Evolutionary conservation across 2,888 invertebrate species (phyloP), one percentile per base, ranked within the genome.

Genomic region (Sminthurinus aureus): DNA sequence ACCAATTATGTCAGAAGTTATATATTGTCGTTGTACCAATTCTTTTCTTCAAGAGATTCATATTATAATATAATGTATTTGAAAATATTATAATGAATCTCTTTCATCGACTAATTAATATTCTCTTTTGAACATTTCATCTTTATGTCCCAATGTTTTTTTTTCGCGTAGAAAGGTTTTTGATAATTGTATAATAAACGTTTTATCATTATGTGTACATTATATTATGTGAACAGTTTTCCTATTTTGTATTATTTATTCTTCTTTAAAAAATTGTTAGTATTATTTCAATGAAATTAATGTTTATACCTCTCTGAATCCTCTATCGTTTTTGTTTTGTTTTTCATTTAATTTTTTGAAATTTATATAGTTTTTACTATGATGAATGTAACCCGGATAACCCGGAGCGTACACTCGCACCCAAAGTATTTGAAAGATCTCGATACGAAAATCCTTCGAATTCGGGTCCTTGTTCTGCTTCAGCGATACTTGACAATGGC

Each of bases 381-480:
- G 71, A 71, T 15, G 22, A 79, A 74, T 87, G 85, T 26, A 88
- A 67, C 20, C 85, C 86, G n/a, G 88, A 88, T 71, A 86, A 85
- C 6, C 38, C 38, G 6, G 38, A 38, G 38, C 79, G 15, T 12
- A 87, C 84, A 9, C 87, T 87, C 20, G 88, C 87, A 69, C 93
- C 93, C 87, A 93, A 91, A 75, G 93, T 93, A 82, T 93, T 93
- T 87, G 93, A 93, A 90, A 93, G 91, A 90, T 93, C 93, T 90
- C 94, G 95, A 91, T 94, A 95, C 88, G 96, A 96, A 92, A 97
- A 97, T 92, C 96, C 94, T 64, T 93, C 92, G 90, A 94, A 94
- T 90, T 94, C 93, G 75, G 93, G 93, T 77, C 90, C 90, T n/a
- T 20, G 20, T 20, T 67, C 22, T 89, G 93, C 93, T 89, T 94